Evolutionary conservation across 1,140 invertebrate species (phyloP).

Genomic region (Carcinoscorpius rotundicauda): DNA sequence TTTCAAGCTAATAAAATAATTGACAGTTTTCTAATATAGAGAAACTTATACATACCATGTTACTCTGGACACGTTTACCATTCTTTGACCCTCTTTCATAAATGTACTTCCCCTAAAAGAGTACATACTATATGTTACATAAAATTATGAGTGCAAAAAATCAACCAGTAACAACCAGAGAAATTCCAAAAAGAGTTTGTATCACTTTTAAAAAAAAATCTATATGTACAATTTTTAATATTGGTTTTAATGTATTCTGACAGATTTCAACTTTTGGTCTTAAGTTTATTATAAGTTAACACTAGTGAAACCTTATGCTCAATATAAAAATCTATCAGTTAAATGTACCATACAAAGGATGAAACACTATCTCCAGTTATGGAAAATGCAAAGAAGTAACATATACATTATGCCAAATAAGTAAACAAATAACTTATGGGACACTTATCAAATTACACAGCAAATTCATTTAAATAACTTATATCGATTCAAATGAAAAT

Average conservation of each 20-base stretch:
- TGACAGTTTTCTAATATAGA: slow-evolving; percentile 4
- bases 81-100: slow-evolving; percentile 76
- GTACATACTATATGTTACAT: neutral
- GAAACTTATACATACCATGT: slow-evolving; percentile 48
- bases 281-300: no score
- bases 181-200: no score
- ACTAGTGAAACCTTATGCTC: no score
- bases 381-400: no score
- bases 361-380: no score
- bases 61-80: slow-evolving; percentile 94
- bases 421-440: slow-evolving; percentile 4
- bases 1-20: slow-evolving; percentile 1
- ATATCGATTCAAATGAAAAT: slow-evolving; percentile 16
- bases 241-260: no score
- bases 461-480: slow-evolving; percentile 2
- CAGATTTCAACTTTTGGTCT: no score
- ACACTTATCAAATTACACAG: slow-evolving; percentile 5
- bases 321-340: no score
- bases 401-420: neutral
- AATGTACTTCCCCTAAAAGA: slow-evolving; percentile 75
- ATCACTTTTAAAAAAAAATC: neutral
- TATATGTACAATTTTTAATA: slow-evolving; percentile 16
- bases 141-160: no score
- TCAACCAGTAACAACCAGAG: no score
- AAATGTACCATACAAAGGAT: no score